Conservation (phyloP, 2,797 vertebrate genomes). For the Cossypha caffra region DNA sequence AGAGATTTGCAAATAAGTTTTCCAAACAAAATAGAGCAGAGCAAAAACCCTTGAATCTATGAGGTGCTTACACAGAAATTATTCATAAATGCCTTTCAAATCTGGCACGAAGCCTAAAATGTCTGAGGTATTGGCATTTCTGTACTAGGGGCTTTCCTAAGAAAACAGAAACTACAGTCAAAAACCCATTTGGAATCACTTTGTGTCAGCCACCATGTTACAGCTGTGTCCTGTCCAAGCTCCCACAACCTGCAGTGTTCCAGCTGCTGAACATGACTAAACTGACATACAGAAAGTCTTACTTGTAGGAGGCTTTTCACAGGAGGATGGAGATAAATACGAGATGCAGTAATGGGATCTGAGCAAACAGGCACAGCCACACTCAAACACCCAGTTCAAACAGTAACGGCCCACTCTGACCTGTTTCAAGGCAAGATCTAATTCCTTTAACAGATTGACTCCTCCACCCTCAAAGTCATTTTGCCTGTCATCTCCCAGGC, state of each 20-base stretch:
- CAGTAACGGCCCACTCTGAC: slow-evolving; percentile 33
- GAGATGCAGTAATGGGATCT: slow-evolving; percentile 41
- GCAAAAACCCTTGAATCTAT: neutral
- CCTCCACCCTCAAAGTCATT: neutral
- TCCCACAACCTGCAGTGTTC: neutral
- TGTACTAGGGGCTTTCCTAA: neutral
- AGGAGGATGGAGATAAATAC: slow-evolving; percentile 15
- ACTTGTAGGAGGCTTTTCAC: slow-evolving; percentile 31
- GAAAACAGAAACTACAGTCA: neutral
- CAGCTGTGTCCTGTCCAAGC: neutral
- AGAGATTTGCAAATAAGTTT: slow-evolving; percentile 1
- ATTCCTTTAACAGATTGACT: slow-evolving; percentile 56
- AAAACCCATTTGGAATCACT: neutral
- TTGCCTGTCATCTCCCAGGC: neutral
- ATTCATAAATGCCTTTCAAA: neutral
- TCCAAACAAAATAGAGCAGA: neutral
- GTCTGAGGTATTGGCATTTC: neutral
- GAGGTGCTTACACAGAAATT: neutral
- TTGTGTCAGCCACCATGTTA: slow-evolving; percentile 6
- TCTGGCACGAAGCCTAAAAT: neutral
- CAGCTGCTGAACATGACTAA: slow-evolving; percentile 11
- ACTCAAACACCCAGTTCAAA: slow-evolving; percentile 42
- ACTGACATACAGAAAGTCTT: neutral
- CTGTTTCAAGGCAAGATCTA: slow-evolving; percentile 46
- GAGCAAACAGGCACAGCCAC: slow-evolving; percentile 51